phyloP scores from a whole-genome alignment of 2,888 invertebrate species.

The Halictus ligatus region DNA sequence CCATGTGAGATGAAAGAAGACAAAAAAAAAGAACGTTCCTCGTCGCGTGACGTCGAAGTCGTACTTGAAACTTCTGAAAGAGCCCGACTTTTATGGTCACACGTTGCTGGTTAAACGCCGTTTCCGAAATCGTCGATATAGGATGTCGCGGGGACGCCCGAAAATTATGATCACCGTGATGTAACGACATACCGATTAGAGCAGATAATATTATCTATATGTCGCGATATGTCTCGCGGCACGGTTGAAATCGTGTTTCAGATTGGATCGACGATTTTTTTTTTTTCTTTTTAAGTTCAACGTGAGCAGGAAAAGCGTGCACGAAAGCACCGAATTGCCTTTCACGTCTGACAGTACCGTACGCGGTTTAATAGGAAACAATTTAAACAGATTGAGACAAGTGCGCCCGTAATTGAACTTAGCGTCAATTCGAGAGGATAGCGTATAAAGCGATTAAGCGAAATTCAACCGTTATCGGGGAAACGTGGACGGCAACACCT shows the following conservation, averaged over 20 bases:
- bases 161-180: slow-evolving; percentile 43
- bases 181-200: slow-evolving; percentile 32
- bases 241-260: not conserved
- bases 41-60: slow-evolving; percentile 49
- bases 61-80: slow-evolving; percentile 60
- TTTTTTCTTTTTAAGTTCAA: not conserved
- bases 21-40: slow-evolving; percentile 20
- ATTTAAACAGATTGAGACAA: slow-evolving; percentile 27
- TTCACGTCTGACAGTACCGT: not conserved
- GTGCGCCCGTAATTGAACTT: slow-evolving; percentile 12
- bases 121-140: slow-evolving; percentile 42
- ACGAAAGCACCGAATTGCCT: not conserved
- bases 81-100: slow-evolving; percentile 61
- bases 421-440: slow-evolving; percentile 9
- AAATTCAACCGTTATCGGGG: slow-evolving; percentile 6
- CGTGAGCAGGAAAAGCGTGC: not conserved
- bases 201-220: not conserved
- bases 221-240: not conserved
- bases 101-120: slow-evolving; percentile 46
- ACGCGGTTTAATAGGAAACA: slow-evolving; percentile 5
- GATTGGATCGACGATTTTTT: not conserved
- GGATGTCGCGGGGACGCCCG: not conserved
- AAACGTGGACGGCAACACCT: not conserved
- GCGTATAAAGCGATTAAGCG: slow-evolving; percentile 11
- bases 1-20: slow-evolving; percentile 31